These are phyloP conservation scores for Eumacrocentrus americanus DNA, from an alignment of 2,888 invertebrate genomes.

Conservation along the genomic window DNA sequence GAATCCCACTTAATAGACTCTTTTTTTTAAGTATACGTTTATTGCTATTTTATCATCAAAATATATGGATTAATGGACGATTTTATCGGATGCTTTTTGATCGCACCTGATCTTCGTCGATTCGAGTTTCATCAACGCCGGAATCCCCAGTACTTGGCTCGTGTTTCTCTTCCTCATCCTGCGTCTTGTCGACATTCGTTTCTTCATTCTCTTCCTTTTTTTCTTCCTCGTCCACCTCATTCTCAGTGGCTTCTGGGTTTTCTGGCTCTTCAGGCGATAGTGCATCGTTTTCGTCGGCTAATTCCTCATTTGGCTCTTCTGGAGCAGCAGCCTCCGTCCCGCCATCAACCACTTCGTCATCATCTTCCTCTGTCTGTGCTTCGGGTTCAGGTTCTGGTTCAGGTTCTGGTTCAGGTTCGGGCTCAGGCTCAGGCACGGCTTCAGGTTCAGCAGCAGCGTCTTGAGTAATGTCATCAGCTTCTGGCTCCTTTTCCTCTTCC, in stretches of 20 bases:
- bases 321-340: neutral
- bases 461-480: constrained; percentile 27
- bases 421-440: constrained; percentile 22
- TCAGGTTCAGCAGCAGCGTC: constrained; percentile 32
- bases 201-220: constrained; percentile 27
- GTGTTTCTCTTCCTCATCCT: constrained; percentile 50
- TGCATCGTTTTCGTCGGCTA: constrained; percentile 25
- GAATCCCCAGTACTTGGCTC: constrained; percentile 61
- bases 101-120: constrained; percentile 61
- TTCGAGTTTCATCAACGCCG: constrained; percentile 66
- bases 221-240: constrained; percentile 23
- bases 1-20: constrained; percentile 13
- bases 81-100: constrained; percentile 23
- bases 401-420: constrained; percentile 31
- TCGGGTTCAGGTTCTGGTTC: constrained; percentile 25
- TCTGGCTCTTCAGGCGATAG: constrained; percentile 27
- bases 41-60: neutral
- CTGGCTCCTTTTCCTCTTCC: constrained; percentile 25
- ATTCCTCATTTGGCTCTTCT: constrained; percentile 4
- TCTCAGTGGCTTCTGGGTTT: constrained; percentile 13
- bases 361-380: constrained; percentile 35
- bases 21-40: constrained; percentile 6
- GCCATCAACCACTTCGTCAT: constrained; percentile 28
- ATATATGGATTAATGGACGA: neutral
- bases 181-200: constrained; percentile 39